Conservation (phyloP, 2,113 vertebrate genomes). For the Macaca nemestrina region DNA sequence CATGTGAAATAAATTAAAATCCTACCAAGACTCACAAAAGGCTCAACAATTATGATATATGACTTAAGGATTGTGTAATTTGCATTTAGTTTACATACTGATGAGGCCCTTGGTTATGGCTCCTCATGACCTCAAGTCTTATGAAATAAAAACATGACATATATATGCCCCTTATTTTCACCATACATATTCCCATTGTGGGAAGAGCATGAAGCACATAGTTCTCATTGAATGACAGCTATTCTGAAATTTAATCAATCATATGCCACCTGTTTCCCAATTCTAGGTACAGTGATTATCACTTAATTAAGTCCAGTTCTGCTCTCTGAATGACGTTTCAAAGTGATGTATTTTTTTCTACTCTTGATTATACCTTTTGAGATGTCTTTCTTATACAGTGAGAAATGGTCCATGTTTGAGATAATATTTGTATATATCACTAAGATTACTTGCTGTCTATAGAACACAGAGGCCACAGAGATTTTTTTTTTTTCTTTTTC, state of each 20-base stretch:
- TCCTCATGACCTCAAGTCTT: background rate
- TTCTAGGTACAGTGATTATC: background rate
- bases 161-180: background rate
- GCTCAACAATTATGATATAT: background rate
- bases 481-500: background rate
- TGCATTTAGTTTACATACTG: background rate
- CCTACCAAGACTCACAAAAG: background rate
- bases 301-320: background rate
- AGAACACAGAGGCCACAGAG: background rate
- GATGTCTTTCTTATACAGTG: background rate
- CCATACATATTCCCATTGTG: background rate
- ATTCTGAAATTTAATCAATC: background rate
- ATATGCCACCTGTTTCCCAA: too few species aligned
- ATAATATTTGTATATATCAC: background rate
- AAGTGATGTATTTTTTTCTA: background rate
- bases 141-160: background rate
- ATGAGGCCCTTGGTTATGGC: background rate
- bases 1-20: background rate
- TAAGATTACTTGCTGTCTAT: background rate
- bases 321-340: background rate
- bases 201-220: background rate
- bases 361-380: background rate
- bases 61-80: background rate
- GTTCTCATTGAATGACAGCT: background rate
- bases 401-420: background rate